These are phyloP conservation scores for Macrochelys suwanniensis DNA, from an alignment of 2,797 vertebrate species.

Conservation along the genomic window DNA sequence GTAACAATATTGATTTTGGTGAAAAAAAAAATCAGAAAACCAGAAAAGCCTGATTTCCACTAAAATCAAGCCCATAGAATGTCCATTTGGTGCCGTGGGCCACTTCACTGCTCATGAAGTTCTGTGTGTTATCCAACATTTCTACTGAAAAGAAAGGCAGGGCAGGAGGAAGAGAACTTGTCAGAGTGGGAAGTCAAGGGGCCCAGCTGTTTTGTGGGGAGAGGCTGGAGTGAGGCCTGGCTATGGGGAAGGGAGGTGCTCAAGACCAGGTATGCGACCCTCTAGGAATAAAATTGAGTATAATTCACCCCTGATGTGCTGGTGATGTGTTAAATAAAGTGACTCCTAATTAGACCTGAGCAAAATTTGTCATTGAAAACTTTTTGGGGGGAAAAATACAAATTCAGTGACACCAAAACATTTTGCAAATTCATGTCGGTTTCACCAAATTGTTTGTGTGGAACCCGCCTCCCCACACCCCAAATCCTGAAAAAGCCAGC, in stretches of 20 bases:
- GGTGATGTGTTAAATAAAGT: neutral
- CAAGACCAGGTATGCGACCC: accelerated
- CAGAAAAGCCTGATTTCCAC: neutral
- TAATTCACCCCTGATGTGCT: neutral
- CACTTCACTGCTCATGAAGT: neutral
- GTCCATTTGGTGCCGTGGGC: neutral
- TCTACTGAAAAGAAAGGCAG: neutral
- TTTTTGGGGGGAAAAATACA: too few species aligned
- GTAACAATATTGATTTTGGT: too few species aligned
- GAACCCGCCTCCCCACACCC: too few species aligned
- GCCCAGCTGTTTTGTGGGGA: too few species aligned
- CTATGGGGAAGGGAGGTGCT: neutral
- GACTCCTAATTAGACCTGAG: neutral
- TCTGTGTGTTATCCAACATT: neutral
- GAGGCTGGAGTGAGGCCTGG: neutral
- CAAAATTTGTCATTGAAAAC: too few species aligned
- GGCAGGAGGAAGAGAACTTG: neutral
- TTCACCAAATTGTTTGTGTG: too few species aligned
- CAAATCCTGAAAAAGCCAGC: neutral
- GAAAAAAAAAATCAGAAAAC: neutral
- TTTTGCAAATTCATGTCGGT: too few species aligned
- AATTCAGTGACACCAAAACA: too few species aligned
- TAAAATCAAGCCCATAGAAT: accelerated
- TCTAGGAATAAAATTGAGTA: neutral
- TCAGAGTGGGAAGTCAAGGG: neutral